A percentile compares a stretch with the other conserved stretches of the same genome.
Conservation (phyloP, 1,140 invertebrate genomes). For the Charaxes varanes region DNA sequence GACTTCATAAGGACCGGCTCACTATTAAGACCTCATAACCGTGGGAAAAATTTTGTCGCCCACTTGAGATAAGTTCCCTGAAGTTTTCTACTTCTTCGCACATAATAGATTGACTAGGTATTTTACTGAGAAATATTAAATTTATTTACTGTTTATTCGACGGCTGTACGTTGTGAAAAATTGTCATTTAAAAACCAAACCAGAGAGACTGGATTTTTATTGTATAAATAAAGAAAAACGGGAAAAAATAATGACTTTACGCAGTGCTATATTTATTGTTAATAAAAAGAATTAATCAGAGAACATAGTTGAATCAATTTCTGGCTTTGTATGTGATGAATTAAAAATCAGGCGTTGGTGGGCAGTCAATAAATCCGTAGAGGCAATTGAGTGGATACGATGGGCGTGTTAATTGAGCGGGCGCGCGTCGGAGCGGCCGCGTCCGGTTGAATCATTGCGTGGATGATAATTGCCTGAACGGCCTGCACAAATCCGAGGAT, state of each 20-base stretch:
- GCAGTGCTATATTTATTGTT: too few relatives aligned
- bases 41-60: slow-evolving; percentile 55
- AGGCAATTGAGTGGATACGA: slow-evolving; percentile 55
- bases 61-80: slow-evolving; percentile 13
- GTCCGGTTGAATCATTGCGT: slow-evolving; percentile 46
- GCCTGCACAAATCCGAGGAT: slow-evolving; percentile 52
- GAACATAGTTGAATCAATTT: slow-evolving; percentile 2
- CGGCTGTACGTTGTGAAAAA: too few relatives aligned
- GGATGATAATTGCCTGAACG: slow-evolving; percentile 62
- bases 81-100: not conserved
- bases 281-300: too few relatives aligned
- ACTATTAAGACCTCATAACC: slow-evolving; percentile 71
- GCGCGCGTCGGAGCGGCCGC: slow-evolving; percentile 39
- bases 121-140: too few relatives aligned
- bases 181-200: too few relatives aligned
- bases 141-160: too few relatives aligned
- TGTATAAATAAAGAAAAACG: too few relatives aligned
- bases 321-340: slow-evolving; percentile 9
- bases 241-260: too few relatives aligned
- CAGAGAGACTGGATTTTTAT: too few relatives aligned
- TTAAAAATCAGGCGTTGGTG: slow-evolving; percentile 19
- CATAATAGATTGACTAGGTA: not conserved
- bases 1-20: slow-evolving; percentile 65
- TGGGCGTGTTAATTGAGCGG: slow-evolving; percentile 67
- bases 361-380: slow-evolving; percentile 53